Evolutionary conservation across 2,888 invertebrate genomes (phyloP).

Genomic region (Sympetrum striolatum): DNA sequence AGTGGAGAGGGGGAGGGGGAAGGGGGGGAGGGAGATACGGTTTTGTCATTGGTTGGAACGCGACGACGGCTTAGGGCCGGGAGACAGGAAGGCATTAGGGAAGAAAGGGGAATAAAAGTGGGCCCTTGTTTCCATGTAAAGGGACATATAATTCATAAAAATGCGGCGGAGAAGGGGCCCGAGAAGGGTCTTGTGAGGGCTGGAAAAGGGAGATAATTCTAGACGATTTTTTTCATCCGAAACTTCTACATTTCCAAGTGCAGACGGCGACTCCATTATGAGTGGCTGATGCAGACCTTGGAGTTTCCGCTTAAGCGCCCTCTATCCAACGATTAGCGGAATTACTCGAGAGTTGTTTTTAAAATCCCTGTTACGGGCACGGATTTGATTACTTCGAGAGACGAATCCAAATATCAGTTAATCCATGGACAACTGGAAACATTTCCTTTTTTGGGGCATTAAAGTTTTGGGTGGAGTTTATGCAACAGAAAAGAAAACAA

Average conservation of each 20-base stretch:
- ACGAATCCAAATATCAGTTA: too few species aligned
- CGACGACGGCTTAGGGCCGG: background rate
- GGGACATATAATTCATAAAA: conserved; percentile 41
- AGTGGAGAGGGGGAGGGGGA: background rate
- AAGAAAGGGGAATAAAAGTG: background rate
- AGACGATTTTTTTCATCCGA: background rate
- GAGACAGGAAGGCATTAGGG: conserved; percentile 1
- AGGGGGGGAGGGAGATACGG: background rate
- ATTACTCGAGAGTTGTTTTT: background rate
- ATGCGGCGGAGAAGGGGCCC: background rate
- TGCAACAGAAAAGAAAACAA: too few species aligned
- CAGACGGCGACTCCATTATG: background rate
- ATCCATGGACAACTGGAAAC: too few species aligned
- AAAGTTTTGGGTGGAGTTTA: too few species aligned
- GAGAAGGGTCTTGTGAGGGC: background rate
- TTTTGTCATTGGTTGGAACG: conserved; percentile 23
- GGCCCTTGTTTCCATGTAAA: conserved; percentile 27
- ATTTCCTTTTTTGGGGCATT: too few species aligned
- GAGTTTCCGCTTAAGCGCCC: background rate
- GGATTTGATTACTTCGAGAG: too few species aligned
- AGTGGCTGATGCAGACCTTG: background rate
- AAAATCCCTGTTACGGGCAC: background rate
- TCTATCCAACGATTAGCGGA: conserved; percentile 3
- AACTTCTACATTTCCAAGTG: background rate
- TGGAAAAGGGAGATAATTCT: conserved; percentile 31